Evolutionary conservation across 53 echinoderm and acorn worm genomes (phyloP), one percentile per base, ranked within the genome.

Genomic region (Holothuria scabra): DNA sequence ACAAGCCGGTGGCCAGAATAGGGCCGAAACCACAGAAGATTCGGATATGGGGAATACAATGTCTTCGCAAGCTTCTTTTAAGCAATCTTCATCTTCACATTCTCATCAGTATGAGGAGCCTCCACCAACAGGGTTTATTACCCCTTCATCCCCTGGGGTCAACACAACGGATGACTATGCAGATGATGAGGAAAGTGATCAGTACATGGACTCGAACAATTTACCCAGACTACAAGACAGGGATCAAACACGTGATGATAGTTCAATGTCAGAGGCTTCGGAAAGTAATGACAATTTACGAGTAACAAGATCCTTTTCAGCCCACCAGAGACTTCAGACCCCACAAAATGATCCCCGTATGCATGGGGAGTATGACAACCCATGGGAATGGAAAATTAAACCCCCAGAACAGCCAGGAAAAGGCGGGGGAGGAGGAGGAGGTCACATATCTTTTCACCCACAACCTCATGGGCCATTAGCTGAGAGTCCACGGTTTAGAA

Each of bases 371-470:
- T 97, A 97, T 30, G 97, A 97, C 67, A 94, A 92, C 85, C 97
- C 97, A 0, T 97, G 97, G 97, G 97, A 97, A 87, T 97, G 97
- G 97, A 92, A 90, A 69, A 63, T 86, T 21, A 92, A 90, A 34
- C 71, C 65, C 8, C 87, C 91, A 26, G 87, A 87, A 57, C 78
- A 78, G 72, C 44, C 48, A 21, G 72, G 44, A 25, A 72, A 49
- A 21, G 9, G 12, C 3, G 72, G 72, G 49, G 78, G 78, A 29
- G 74, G 22, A 20, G 78, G 78, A 29, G 74, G 22, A 20, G 58
- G 56, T 56, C 56, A 28, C 30, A 78, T 56, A 32, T 31, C 78
- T 26, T 57, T 31, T 56, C 78, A 78, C 52, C 78, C 56, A 12
- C 57, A 56, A n/a, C 57, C 56, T n/a, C 56, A 56, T 56, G 78